Evolutionary conservation across 2,888 invertebrate species (phyloP), one percentile per base, ranked within the genome.

Genomic region (Drosophila peninsularis): DNA sequence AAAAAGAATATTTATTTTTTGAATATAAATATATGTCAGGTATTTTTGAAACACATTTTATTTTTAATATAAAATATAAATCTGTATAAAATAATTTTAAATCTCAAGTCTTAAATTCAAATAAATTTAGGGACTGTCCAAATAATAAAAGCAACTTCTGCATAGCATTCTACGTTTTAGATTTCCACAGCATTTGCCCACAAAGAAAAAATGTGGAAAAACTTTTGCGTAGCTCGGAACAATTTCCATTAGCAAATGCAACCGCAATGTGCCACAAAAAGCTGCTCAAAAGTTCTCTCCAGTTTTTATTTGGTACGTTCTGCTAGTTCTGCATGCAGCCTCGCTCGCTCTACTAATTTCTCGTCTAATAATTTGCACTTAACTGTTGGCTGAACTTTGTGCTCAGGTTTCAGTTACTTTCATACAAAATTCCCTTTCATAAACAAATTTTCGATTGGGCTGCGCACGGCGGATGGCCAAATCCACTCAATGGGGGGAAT

Each of bases 201-300:
- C 10, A 30, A 19, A 56, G 24, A 52, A 30, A 47, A 45, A 54
- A 39, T 41, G 17, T 56, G 14, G 17, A 41, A 63, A 75, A 73
- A 73, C 44, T 71, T 75, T 74, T 42, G 6, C 53, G 1, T n/a
- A 61, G 34, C 45, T 62, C 21, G 14, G 41, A 81, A 68, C 76
- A 70, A 70, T 82, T 86, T 81, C 71, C 81, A 81, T 81, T 81
- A 81, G 86, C 83, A 86, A 86, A 82, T 78, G 71, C 78, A 82
- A 70, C 66, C 53, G 39, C 52, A 76, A 56, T 32, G 47, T 50
- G 58, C 83, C 78, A 82, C 81, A 81, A 80, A 86, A 82, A 69
- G 65, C 77, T 61, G 62, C 45, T 61, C 42, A 54, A 32, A 47
- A 70, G 57, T 61, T 74, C 39, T 52, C 17, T 50, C 7, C 17